Evolutionary conservation across 2,113 vertebrate species (phyloP), one percentile per base, ranked within the genome.

Genomic region (Spermophilus dauricus): DNA sequence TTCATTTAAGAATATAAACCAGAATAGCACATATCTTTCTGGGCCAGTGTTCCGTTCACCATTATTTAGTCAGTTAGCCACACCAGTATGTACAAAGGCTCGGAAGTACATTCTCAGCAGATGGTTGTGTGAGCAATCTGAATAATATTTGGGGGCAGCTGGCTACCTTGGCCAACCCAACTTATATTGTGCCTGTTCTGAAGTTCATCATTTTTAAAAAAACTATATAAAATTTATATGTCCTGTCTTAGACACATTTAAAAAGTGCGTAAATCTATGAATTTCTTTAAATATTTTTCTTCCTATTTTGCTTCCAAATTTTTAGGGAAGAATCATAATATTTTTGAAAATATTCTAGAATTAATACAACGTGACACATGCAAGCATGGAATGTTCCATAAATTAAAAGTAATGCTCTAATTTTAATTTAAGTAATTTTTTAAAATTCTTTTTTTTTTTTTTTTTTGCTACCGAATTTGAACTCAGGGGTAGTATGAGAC

Each of bases 401-500:
- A 84, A 88, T 95, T 78, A 56, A 61, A 77, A 94, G 80, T 22
- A 86, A 94, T 42, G 26, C 8, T 16, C 58, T 94, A 86, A 58
- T 75, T 82, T 48, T 70, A 9, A 45, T 56, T 88, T 78, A 94
- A 77, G 2, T 70, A 70, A 70, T 14, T 14, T 72, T 58, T 89
- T 72, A 0, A 51, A 51, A 12, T 51, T 51, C 12, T 51, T 51
- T 51, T 51, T 12, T 11, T 48, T 48, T 48, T 48, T 48, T 51
- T 51, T 51, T 51, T 51, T 51, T 45, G 45, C 45, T 45, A 45
- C 45, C 8, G 45, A 45, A 45, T 45, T 45, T 45, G 42, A 45
- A 45, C 42, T 45, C 45, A 45, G 45, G 45, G 8, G 45, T 45
- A 45, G 8, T 45, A 45, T 45, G 45, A 45, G 45, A 45, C 8